Evolutionary conservation across 35 echinoderm and acorn worm genomes (phyloP).

Genomic region (Anneissia japonica): DNA sequence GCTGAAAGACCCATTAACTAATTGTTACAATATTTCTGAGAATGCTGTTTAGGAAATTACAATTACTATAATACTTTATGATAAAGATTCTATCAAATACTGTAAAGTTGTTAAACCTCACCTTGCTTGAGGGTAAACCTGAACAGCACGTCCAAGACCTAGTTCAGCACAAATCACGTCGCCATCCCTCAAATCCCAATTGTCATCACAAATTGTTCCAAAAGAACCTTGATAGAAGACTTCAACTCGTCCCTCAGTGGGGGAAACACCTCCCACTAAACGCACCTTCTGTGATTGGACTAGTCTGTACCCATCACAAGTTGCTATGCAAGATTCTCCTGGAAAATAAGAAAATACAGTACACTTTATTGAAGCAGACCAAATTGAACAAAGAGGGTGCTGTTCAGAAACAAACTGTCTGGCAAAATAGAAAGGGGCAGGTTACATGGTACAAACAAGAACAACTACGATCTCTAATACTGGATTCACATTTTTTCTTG

Average conservation of each 20-base stretch:
- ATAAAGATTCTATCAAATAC: too few relatives aligned
- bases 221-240: slow-evolving; percentile 26
- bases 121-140: slow-evolving; percentile 48
- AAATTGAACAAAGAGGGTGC: too few relatives aligned
- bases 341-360: background rate
- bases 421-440: too few relatives aligned
- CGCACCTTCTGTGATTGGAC: slow-evolving; percentile 40
- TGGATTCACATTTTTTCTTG: too few relatives aligned
- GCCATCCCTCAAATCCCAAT: slow-evolving; percentile 71
- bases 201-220: slow-evolving; percentile 86
- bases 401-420: too few relatives aligned
- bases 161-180: slow-evolving; percentile 75
- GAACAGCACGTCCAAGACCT: slow-evolving; percentile 61
- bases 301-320: slow-evolving; percentile 44
- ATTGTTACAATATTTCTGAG: too few relatives aligned
- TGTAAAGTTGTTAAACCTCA: slow-evolving; percentile 23
- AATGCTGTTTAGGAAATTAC: too few relatives aligned
- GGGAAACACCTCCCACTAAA: slow-evolving; percentile 16
- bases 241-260: slow-evolving; percentile 62
- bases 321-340: slow-evolving; percentile 55
- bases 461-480: too few relatives aligned
- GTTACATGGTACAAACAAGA: too few relatives aligned
- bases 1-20: too few relatives aligned
- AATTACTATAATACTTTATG: too few relatives aligned
- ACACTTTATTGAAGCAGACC: too few relatives aligned